phyloP scores from a whole-genome alignment of 2,888 invertebrate species.

The Chymomyza procnemis region DNA sequence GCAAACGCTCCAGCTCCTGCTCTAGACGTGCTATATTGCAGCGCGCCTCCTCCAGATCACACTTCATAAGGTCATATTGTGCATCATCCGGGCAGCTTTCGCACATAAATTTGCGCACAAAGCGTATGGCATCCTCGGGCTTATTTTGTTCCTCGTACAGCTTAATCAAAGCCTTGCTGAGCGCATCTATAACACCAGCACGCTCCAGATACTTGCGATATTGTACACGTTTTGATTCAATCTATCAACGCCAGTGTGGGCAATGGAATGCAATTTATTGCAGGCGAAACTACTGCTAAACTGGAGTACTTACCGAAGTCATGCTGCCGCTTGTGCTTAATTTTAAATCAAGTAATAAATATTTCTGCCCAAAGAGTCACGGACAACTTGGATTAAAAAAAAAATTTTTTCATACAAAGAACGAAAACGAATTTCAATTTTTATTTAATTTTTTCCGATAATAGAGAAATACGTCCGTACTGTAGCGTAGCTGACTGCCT shows the following conservation, averaged over 20 bases:
- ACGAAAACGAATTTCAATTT: conserved; percentile 34
- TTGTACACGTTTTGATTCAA: conserved; percentile 78
- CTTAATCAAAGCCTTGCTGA: conserved; percentile 77
- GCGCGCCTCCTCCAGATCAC: conserved; percentile 74
- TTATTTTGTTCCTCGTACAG: conserved; percentile 78
- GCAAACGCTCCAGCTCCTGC: conserved; percentile 73
- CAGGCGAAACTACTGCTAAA: no score
- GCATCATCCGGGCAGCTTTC: conserved; percentile 77
- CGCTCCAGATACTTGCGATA: conserved; percentile 78
- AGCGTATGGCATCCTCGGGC: conserved; percentile 78
- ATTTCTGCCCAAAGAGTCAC: background rate
- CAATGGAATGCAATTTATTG: no score
- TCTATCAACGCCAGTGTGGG: no score
- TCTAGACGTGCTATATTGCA: conserved; percentile 71
- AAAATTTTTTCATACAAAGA: background rate
- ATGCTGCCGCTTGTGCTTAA: conserved; percentile 45
- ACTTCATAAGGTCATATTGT: conserved; percentile 73
- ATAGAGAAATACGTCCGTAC: conserved; percentile 63
- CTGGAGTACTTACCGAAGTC: conserved; percentile 74
- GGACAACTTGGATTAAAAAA: background rate
- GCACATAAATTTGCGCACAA: conserved; percentile 77
- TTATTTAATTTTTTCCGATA: conserved; percentile 42
- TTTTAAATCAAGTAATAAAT: conserved; percentile 29
- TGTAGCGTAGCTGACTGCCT: conserved; percentile 60
- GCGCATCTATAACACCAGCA: conserved; percentile 77